These are phyloP conservation scores for Hydroisotoma schaefferi DNA, from an alignment of 2,888 invertebrate genomes.

Conservation along the genomic window DNA sequence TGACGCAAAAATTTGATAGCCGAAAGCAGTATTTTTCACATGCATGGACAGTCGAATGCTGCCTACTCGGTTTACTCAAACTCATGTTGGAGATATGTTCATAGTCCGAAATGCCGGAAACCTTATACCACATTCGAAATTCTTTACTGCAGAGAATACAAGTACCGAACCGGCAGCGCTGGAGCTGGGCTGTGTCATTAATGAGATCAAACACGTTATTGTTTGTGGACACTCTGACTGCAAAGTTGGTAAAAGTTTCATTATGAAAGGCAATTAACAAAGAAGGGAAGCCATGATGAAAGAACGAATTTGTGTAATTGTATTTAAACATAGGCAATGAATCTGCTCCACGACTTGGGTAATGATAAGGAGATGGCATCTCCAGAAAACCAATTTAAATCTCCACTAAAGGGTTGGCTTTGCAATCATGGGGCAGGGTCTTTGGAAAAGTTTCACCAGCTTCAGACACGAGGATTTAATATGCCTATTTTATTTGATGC, in stretches of 20 bases:
- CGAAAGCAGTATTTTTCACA: conserved; percentile 93
- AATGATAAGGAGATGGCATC: conserved; percentile 73
- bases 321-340: conserved; percentile 68
- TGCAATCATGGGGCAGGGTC: conserved; percentile 80
- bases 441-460: conserved; percentile 74
- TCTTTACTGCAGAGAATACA: conserved; percentile 78
- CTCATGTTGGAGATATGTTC: conserved; percentile 96
- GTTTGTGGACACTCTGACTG: conserved; percentile 98
- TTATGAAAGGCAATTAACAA: not conserved
- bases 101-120: conserved; percentile 96
- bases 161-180: conserved; percentile 94
- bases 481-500: conserved; percentile 80
- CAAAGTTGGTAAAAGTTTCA: conserved; percentile 58
- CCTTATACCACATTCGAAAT: conserved; percentile 85
- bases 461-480: conserved; percentile 61
- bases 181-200: conserved; percentile 88
- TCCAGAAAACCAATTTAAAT: conserved; percentile 71
- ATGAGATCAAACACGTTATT: conserved; percentile 85
- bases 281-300: not conserved
- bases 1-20: conserved; percentile 61
- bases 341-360: conserved; percentile 72
- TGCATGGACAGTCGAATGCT: conserved; percentile 99
- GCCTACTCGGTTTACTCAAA: conserved; percentile 90
- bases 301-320: not conserved
- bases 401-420: conserved; percentile 76